Percentiles rank a stretch among this genome's conserved stretches.
Conservation (phyloP, 2,797 vertebrate genomes). For the Malacoraja senta region DNA sequence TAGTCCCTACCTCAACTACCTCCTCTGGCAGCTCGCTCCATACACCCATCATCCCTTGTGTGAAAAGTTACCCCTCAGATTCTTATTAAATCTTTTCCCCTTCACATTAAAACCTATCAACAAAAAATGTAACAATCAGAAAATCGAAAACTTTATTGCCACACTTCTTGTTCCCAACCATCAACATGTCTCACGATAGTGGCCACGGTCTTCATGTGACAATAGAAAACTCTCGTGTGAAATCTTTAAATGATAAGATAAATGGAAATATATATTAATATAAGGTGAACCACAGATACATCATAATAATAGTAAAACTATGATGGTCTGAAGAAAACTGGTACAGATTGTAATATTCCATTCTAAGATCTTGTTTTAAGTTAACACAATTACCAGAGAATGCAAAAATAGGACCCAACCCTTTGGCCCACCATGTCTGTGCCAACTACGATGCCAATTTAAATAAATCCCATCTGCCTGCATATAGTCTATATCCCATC, state of each 20-base stretch:
- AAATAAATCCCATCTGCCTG: too few species aligned
- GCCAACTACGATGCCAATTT: too few species aligned
- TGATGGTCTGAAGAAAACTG: not conserved
- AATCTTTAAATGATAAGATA: not conserved
- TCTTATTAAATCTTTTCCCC: too few species aligned
- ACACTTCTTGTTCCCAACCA: not conserved
- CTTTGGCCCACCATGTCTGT: too few species aligned
- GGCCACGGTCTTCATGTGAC: not conserved
- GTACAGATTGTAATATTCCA: not conserved
- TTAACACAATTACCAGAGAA: too few species aligned
- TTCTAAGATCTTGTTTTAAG: not conserved
- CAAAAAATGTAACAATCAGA: not conserved
- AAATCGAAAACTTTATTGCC: not conserved
- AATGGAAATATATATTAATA: not conserved
- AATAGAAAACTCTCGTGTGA: not conserved
- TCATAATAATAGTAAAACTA: not conserved
- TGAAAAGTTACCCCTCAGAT: too few species aligned
- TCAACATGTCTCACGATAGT: not conserved
- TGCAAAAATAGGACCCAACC: too few species aligned
- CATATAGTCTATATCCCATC: too few species aligned
- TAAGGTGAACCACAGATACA: not conserved
- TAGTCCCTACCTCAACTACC: too few species aligned
- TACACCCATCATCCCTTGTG: too few species aligned
- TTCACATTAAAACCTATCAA: too few species aligned
- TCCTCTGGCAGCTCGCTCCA: too few species aligned